A percentile compares a stretch with the other conserved stretches of the same genome.
Evolutionary conservation across 2,113 vertebrate species (phyloP).

Genomic region (Gnathonemus echidnorhynchus): DNA sequence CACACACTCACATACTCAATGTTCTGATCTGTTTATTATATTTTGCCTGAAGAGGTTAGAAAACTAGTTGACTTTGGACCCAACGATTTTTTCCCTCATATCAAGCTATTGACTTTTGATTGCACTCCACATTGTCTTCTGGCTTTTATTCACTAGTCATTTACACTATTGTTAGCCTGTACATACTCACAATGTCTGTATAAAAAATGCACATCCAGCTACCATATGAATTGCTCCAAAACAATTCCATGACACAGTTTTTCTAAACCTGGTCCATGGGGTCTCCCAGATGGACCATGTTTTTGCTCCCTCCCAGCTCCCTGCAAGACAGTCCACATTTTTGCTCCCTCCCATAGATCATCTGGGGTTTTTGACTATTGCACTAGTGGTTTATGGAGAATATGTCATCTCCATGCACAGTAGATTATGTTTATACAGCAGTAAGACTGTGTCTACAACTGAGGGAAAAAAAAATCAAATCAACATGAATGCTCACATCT

Average conservation of each 20-base stretch:
- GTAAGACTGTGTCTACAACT: background rate
- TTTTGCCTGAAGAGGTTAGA: background rate
- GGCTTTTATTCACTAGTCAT: background rate
- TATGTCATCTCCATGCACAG: background rate
- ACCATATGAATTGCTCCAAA: background rate
- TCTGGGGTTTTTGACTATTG: background rate
- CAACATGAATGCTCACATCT: background rate
- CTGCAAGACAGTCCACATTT: background rate
- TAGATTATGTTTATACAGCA: background rate
- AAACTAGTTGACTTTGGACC: background rate
- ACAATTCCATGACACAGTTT: background rate
- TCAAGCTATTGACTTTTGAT: background rate
- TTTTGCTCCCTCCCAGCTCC: too few species aligned
- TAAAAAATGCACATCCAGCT: background rate
- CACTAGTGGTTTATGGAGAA: background rate
- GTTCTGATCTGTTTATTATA: background rate
- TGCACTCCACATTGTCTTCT: background rate
- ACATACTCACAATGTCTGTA: background rate
- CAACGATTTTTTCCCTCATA: background rate
- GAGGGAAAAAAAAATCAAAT: background rate
- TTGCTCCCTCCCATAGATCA: background rate
- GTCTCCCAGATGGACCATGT: background rate
- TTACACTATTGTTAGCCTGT: background rate
- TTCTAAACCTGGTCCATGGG: background rate
- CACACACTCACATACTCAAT: background rate